Evolutionary conservation across 1,140 invertebrate species (phyloP).

Genomic region (Eufriesea mexicana): DNA sequence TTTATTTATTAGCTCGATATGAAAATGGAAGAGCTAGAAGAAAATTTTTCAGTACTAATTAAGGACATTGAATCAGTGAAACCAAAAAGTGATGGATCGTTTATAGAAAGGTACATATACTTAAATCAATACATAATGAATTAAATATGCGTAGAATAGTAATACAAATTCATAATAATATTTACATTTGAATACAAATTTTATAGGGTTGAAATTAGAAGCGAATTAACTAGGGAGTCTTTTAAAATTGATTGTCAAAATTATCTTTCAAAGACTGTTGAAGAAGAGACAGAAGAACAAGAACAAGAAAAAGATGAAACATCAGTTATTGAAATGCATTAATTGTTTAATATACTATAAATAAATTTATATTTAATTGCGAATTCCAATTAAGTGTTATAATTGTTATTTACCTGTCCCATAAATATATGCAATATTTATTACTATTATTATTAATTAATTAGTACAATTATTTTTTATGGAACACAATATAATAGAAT

Average conservation of each 20-base stretch:
- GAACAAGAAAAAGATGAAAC: constrained; percentile 41
- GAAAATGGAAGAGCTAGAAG: constrained; percentile 86
- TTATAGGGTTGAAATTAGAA: constrained; percentile 76
- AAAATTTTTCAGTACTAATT: constrained; percentile 86
- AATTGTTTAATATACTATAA: constrained; percentile 32
- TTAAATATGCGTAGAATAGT: neutral
- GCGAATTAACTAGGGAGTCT: constrained; percentile 84
- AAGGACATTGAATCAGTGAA: constrained; percentile 84
- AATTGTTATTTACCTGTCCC: neutral
- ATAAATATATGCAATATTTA: neutral
- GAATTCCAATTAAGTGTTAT: neutral
- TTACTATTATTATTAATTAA: too few species aligned
- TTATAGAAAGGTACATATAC: constrained; percentile 85
- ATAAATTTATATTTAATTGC: constrained; percentile 40
- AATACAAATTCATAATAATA: neutral
- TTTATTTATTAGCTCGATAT: constrained; percentile 85
- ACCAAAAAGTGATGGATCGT: constrained; percentile 85
- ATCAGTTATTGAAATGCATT: constrained; percentile 42
- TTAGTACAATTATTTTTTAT: neutral
- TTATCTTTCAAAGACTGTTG: constrained; percentile 77
- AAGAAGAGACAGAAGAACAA: constrained; percentile 30
- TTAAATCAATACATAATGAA: constrained; percentile 18
- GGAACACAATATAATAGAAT: neutral
- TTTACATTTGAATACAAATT: neutral
- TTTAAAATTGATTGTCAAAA: constrained; percentile 86